A percentile compares a stretch with the other conserved stretches of the same genome.
phyloP scores from a whole-genome alignment of 2,113 vertebrate genomes.

The Maccullochella peelii region DNA sequence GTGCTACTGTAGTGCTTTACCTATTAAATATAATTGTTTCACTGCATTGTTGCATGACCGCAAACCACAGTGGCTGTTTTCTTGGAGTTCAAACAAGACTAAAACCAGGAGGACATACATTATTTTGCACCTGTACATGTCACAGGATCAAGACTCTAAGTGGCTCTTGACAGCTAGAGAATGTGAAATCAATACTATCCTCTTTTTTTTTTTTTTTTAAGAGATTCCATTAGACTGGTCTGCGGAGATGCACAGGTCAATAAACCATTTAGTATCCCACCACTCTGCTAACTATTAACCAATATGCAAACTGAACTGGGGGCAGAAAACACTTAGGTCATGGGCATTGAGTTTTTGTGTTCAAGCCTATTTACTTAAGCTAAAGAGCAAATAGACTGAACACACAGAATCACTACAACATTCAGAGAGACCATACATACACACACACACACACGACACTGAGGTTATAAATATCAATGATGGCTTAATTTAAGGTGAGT shows the following conservation, averaged over 20 bases:
- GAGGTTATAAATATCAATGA: slow-evolving; percentile 5
- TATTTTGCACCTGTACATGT: neutral
- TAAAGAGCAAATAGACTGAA: slow-evolving; percentile 26
- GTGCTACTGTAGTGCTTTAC: neutral
- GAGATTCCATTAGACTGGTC: neutral
- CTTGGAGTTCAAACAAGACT: neutral
- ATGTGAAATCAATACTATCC: slow-evolving; percentile 25
- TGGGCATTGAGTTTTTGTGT: slow-evolving; percentile 32
- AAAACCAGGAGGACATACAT: neutral
- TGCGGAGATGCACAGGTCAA: slow-evolving; percentile 10
- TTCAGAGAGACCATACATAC: too few species aligned
- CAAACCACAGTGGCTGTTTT: neutral
- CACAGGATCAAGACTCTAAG: neutral
- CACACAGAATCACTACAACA: slow-evolving; percentile 7
- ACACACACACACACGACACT: too few species aligned
- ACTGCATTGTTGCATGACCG: neutral
- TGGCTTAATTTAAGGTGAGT: neutral
- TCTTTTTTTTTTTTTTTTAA: neutral
- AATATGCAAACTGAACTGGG: neutral
- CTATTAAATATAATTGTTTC: neutral
- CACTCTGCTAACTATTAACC: slow-evolving; percentile 65
- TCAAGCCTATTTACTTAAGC: slow-evolving; percentile 38
- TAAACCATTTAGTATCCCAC: neutral
- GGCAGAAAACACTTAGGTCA: slow-evolving; percentile 35
- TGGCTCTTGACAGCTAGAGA: neutral